These are phyloP conservation scores for Heliconius hermathena DNA, from an alignment of 1,140 invertebrate genomes.

Conservation along the genomic window DNA sequence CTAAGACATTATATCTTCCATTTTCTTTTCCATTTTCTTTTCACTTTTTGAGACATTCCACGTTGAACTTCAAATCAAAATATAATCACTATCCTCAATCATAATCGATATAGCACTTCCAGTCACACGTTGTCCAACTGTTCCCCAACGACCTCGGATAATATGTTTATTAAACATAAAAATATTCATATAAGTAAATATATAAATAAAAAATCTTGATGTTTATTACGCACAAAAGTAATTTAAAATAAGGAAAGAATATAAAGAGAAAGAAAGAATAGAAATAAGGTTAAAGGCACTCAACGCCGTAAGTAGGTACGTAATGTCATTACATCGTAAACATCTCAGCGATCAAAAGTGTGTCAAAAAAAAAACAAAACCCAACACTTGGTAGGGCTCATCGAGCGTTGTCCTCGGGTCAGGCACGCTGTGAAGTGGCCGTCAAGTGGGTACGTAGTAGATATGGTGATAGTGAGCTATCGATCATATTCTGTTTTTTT, in stretches of 20 bases:
- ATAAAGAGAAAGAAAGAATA: neutral
- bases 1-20: no score
- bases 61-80: no score
- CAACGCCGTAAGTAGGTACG: neutral
- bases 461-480: constrained; percentile 4
- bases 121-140: no score
- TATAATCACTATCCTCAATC: no score
- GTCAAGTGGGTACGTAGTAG: constrained; percentile 10
- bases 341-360: constrained; percentile 38
- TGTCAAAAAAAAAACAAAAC: constrained; percentile 48
- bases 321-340: constrained; percentile 35
- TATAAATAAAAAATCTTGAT: neutral
- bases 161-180: neutral
- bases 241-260: no score
- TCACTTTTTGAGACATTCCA: no score
- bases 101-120: no score
- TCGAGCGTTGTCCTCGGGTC: constrained; percentile 51
- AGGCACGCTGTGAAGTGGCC: constrained; percentile 14
- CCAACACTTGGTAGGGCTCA: constrained; percentile 43
- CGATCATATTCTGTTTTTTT: neutral
- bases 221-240: neutral
- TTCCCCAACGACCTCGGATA: no score
- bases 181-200: neutral
- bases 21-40: no score
- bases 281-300: constrained; percentile 8